phyloP scores from a whole-genome alignment of 2,888 invertebrate species.

The Eristalis tenax region DNA sequence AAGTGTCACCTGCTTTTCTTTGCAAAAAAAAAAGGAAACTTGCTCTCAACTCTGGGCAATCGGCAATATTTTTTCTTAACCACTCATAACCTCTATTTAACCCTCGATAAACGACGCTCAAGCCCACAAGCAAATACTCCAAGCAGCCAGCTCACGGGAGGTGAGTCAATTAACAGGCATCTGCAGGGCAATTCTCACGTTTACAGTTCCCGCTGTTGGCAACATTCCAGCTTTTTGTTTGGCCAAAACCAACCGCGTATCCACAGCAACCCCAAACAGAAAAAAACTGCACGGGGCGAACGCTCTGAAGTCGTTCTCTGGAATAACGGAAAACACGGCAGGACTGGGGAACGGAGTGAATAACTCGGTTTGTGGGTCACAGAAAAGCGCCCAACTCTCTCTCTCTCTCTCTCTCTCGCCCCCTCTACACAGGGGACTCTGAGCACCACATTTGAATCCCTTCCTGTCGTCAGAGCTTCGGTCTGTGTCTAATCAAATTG shows the following conservation, averaged over 20 bases:
- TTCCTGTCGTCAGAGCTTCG: background rate
- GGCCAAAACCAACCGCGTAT: background rate
- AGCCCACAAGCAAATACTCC: background rate
- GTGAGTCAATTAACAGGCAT: constrained; percentile 63
- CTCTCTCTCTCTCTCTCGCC: background rate
- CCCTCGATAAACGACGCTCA: constrained; percentile 38
- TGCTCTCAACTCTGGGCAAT: background rate
- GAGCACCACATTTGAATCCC: constrained; percentile 34
- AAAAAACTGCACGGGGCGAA: background rate
- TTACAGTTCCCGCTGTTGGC: constrained; percentile 58
- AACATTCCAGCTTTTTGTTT: constrained; percentile 43
- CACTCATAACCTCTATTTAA: constrained; percentile 54
- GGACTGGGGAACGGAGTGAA: background rate
- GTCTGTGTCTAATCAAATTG: constrained; percentile 58
- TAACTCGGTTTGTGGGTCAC: constrained; percentile 58
- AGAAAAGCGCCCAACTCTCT: constrained; percentile 20
- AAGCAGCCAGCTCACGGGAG: constrained; percentile 16
- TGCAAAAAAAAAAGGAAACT: no score
- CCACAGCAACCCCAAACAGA: constrained; percentile 22
- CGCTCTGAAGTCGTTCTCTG: constrained; percentile 16
- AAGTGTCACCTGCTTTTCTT: background rate
- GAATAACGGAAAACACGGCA: constrained; percentile 17
- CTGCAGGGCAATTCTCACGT: constrained; percentile 56
- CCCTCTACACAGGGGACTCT: no score
- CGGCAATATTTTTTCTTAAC: no score